Evolutionary conservation across 2,797 vertebrate species (phyloP).

Genomic region (Anniella stebbinsi): DNA sequence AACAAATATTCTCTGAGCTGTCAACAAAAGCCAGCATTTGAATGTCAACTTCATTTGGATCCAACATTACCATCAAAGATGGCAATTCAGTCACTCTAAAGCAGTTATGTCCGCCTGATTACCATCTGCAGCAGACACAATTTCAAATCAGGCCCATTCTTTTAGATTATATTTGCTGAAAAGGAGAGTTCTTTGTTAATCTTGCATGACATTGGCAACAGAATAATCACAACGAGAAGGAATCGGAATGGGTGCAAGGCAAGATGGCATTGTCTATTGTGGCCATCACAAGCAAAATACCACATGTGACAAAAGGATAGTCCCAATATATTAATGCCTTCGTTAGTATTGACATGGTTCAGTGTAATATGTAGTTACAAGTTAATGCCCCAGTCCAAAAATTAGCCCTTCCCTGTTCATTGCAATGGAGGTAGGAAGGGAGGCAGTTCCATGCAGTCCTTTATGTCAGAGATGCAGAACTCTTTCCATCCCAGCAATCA

Average conservation of each 20-base stretch:
- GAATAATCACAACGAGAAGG: slow-evolving; percentile 4
- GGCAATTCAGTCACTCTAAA: slow-evolving; percentile 41
- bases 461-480: not conserved
- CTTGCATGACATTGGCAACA: slow-evolving; percentile 32
- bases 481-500: not conserved
- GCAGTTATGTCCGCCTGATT: slow-evolving; percentile 30
- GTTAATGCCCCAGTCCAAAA: not conserved
- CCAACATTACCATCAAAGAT: slow-evolving; percentile 30
- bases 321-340: not conserved
- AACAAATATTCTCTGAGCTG: slow-evolving; percentile 7
- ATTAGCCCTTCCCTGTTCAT: not conserved
- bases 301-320: not conserved
- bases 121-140: slow-evolving; percentile 47
- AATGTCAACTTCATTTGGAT: slow-evolving; percentile 58
- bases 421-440: not conserved
- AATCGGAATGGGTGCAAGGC: slow-evolving; percentile 16
- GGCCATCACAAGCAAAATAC: slow-evolving; percentile 29
- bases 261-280: slow-evolving; percentile 17
- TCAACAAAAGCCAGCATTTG: slow-evolving; percentile 39
- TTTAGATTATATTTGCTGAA: slow-evolving; percentile 36
- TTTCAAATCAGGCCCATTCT: slow-evolving; percentile 62
- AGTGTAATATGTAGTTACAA: not conserved
- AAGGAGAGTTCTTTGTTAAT: slow-evolving; percentile 46
- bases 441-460: not conserved
- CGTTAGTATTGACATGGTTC: not conserved